A percentile compares a stretch with the other conserved stretches of the same genome.
Conservation (phyloP, 1,140 invertebrate genomes). For the Drosophila fuyamai region DNA sequence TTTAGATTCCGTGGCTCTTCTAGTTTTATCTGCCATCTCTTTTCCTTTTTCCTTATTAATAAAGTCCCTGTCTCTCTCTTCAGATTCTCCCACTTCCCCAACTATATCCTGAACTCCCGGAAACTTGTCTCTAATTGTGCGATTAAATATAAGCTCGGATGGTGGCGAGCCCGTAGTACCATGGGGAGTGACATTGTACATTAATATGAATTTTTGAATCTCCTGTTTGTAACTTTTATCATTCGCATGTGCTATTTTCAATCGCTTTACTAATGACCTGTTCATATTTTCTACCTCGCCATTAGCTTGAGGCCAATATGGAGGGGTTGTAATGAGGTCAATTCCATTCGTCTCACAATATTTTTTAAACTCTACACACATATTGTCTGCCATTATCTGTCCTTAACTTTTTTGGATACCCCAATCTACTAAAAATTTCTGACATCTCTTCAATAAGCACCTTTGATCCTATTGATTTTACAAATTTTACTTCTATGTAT, state of each 20-base stretch:
- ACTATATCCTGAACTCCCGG: constrained; percentile 26
- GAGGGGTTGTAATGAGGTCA: constrained; percentile 57
- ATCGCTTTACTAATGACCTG: constrained; percentile 18
- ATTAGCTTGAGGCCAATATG: constrained; percentile 3
- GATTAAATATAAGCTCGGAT: constrained; percentile 42
- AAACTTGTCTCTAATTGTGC: constrained; percentile 41
- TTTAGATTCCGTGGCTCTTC: constrained; percentile 7
- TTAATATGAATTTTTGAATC: constrained; percentile 39
- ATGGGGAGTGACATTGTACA: constrained; percentile 54
- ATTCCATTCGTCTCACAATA: constrained; percentile 38
- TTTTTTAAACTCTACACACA: background rate
- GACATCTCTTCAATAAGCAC: constrained; percentile 11
- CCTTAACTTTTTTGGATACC: background rate
- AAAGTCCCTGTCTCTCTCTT: constrained; percentile 9
- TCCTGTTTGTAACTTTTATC: constrained; percentile 22
- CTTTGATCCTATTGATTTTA: constrained; percentile 5
- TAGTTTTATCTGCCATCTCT: constrained; percentile 14
- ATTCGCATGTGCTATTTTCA: constrained; percentile 28
- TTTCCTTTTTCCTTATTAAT: constrained; percentile 39
- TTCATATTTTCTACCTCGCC: constrained; percentile 47
- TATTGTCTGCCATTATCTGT: constrained; percentile 6
- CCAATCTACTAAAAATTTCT: constrained; percentile 11
- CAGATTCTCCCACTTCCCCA: constrained; percentile 7
- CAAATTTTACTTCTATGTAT: constrained; percentile 31
- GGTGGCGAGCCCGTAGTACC: constrained; percentile 43